phyloP scores from a whole-genome alignment of 2,113 vertebrate genomes.

The Pedionomus torquatus region DNA sequence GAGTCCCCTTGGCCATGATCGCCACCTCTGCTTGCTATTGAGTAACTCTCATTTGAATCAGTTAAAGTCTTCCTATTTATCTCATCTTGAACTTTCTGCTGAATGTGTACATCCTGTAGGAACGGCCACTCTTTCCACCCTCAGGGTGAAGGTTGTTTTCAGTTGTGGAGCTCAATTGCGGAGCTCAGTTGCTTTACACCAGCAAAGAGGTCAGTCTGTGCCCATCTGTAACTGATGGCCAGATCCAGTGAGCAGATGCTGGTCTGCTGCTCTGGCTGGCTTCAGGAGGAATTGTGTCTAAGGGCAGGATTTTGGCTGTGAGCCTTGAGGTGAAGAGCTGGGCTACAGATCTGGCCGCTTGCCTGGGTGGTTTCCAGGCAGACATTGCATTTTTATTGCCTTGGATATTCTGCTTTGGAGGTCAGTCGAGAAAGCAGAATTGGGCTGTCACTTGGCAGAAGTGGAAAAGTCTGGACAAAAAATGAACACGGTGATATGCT shows the following conservation, averaged over 20 bases:
- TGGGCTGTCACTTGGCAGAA: conserved; percentile 28
- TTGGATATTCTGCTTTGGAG: conserved; percentile 51
- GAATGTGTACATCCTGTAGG: not conserved
- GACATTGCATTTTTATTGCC: conserved; percentile 62
- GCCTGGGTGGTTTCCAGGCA: conserved; percentile 70
- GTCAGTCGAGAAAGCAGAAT: conserved; percentile 20
- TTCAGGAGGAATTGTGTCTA: conserved; percentile 26
- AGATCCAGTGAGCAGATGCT: not conserved
- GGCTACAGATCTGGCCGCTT: conserved; percentile 23
- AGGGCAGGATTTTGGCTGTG: conserved; percentile 52
- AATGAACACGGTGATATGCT: not conserved
- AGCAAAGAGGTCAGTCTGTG: not conserved
- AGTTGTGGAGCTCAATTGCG: not conserved
- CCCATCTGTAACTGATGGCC: not conserved
- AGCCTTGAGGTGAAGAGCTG: conserved; percentile 53
- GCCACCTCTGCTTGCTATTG: not conserved
- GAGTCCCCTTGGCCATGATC: not conserved
- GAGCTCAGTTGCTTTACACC: not conserved
- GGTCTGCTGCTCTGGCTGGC: not conserved
- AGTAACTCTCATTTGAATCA: not conserved
- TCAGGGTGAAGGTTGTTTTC: not conserved
- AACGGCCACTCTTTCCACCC: not conserved
- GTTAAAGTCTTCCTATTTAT: not conserved
- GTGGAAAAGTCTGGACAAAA: not conserved
- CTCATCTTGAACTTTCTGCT: not conserved